These are phyloP conservation scores for Drosophila conformis DNA, from an alignment of 2,888 invertebrate species.

Conservation along the genomic window DNA sequence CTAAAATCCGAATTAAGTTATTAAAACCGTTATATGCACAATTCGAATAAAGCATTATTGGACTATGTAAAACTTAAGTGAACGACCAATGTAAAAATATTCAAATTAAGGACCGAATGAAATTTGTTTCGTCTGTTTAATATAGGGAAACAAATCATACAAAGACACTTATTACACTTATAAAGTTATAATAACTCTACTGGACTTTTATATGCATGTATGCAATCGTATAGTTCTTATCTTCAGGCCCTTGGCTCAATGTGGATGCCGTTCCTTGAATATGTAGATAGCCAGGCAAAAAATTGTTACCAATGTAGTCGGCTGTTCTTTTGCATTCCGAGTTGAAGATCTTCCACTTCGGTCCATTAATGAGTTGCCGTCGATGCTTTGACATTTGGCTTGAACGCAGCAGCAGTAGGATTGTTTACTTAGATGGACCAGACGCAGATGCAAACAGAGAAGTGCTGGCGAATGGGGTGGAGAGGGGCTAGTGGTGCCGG, in stretches of 20 bases:
- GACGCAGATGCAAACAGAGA: slow-evolving; percentile 28
- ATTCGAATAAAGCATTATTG: not conserved
- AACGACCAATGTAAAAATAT: not conserved
- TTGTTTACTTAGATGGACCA: slow-evolving; percentile 60
- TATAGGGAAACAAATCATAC: too few species aligned
- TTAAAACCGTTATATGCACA: not conserved
- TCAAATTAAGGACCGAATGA: not conserved
- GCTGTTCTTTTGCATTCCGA: not conserved
- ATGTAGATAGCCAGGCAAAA: not conserved
- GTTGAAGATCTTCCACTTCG: slow-evolving; percentile 43
- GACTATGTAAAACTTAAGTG: not conserved
- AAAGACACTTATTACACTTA: not conserved
- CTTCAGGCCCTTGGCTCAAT: not conserved
- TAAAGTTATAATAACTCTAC: not conserved
- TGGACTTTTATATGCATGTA: not conserved
- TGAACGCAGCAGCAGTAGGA: slow-evolving; percentile 46
- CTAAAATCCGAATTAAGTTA: not conserved
- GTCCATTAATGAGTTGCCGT: slow-evolving; percentile 73
- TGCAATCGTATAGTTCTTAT: not conserved
- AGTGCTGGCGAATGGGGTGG: not conserved
- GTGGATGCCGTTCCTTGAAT: not conserved
- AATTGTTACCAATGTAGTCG: slow-evolving; percentile 4
- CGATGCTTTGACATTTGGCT: slow-evolving; percentile 73
- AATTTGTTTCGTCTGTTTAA: not conserved
- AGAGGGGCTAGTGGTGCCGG: slow-evolving; percentile 7